phyloP scores from a whole-genome alignment of 2,113 vertebrate species.

The Trichomycterus rosablanca region DNA sequence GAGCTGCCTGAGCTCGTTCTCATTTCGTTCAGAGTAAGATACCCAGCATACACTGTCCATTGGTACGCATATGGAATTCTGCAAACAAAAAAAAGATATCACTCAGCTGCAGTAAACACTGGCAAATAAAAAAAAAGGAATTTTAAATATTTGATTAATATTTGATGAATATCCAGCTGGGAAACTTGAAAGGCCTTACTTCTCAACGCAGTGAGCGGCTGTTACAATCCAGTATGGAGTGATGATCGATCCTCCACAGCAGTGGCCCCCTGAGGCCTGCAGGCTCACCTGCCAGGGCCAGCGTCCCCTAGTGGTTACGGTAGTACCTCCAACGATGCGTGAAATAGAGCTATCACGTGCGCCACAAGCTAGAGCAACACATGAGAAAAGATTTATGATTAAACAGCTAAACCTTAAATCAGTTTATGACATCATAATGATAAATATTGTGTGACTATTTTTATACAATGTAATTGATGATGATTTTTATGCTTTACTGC shows the following conservation, averaged over 20 bases:
- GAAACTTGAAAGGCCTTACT: constrained; percentile 69
- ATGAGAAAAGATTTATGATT: too few species aligned
- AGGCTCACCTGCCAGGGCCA: constrained; percentile 97
- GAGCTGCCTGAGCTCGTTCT: fast-evolving
- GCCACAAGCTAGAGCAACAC: constrained; percentile 69
- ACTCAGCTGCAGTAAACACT: background rate
- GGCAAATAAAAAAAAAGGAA: too few species aligned
- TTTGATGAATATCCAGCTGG: too few species aligned
- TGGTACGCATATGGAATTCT: background rate
- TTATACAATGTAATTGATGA: too few species aligned
- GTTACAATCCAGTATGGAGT: constrained; percentile 79
- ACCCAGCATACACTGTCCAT: constrained; percentile 53
- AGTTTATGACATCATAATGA: too few species aligned
- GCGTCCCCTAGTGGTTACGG: constrained; percentile 54
- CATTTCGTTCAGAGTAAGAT: constrained; percentile 26
- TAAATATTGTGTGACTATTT: too few species aligned
- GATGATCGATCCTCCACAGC: constrained; percentile 86
- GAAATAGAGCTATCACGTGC: constrained; percentile 35
- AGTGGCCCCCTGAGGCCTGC: constrained; percentile 64
- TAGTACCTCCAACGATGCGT: constrained; percentile 80
- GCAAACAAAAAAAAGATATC: background rate
- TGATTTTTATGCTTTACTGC: too few species aligned
- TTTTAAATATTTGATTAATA: too few species aligned
- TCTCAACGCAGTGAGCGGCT: constrained; percentile 82
- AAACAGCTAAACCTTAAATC: too few species aligned